Evolutionary conservation across 37 sponge, comb jelly and placozoan species (phyloP), one percentile per base, ranked within the genome.

Genomic region (Theonella swinhoei): DNA sequence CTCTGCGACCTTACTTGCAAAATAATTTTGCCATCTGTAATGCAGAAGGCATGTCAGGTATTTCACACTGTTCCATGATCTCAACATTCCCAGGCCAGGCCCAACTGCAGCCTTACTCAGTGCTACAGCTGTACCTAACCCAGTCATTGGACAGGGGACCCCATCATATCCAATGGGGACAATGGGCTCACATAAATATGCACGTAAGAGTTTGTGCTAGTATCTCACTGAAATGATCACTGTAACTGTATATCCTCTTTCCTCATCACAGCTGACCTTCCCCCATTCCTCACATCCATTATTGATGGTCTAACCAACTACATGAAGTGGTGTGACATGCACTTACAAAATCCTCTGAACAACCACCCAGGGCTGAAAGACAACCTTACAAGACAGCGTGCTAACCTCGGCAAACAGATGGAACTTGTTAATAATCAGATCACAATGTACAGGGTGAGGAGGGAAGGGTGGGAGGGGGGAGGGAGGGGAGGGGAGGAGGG

Each of bases 341-440:
- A 59, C 35, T 25, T 77, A 24, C 67, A 40, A 0, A 60, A 40
- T 28, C 58, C 64, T 30, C 39, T 32, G n/a, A 58, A 37, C 30
- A 59, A 71, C 20, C 32, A 62, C 30, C 32, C 79, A 22, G 71
- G 61, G 29, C 37, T 67, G 2, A 61, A 40, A 0, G 74, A 63
- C 24, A 87, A 83, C 76, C 32, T 91, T 19, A 1, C 24, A 24
- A 34, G 60, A 14, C 84, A 83, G 54, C 87, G 70, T 28, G 71
- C 70, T 0, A 11, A 64, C 23, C 29, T 91, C 3, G 67, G 32
- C 42, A 62, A 73, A 7, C 87, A 79, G 77, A 78, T 72, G 33
- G 67, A 35, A 14, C 88, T 91, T 14, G 54, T 83, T 59, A 72
- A 83, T 42, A 66, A 89, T 2, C 89, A 89, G 75, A 83, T 83